Evolutionary conservation across 1,140 invertebrate genomes (phyloP), one percentile per base, ranked within the genome.

Genomic region (Ctenoplectra terminalis): DNA sequence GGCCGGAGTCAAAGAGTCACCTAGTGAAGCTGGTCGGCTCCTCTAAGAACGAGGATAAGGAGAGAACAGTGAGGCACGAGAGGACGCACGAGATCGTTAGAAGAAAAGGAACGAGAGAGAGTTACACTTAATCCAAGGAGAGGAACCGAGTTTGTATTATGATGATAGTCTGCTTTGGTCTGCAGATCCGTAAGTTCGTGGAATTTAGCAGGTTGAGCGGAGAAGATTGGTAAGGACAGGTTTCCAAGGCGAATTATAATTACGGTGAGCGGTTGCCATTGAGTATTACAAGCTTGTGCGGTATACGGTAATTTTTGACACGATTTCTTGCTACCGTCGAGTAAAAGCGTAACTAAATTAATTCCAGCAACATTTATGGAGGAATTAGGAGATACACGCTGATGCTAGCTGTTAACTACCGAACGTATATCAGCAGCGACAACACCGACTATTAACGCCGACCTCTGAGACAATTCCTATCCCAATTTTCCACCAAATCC

Each of bases 1-100:
- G 84, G 79, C 37, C 76, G 66, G 67, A 86, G 83, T 81, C 84
- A 75, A 85, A 77, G 84, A 85, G 79, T 76, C 78, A 72, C 31
- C 52, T 64, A 54, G 54, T 20, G 23, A 26, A 60, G 56, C n/a
- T 31, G 43, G 56, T 66, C 61, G 54, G 69, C 50, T 69, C 60
- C 64, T 43, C 63, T 26, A 43, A 20, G 61, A 52, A 58, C 60
- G 71, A 50, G 56, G n/a, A 56, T 60, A 31, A 52, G 67, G 46
- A 17, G 31, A 48, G 56, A 46, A 52, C 13, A 43, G 64, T 46
- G 37, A n/a, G 2, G 46, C 63, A 23, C n/a, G 46, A 17, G 31
- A 48, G 56, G 34, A 52, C 48, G 31, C 34, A 63, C 2, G 26
- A 43, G 26, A 50, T 11, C 1, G 56, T n/a, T 31, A 67, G 48